Percentiles rank a stretch among this genome's conserved stretches.
These are phyloP conservation scores for Lochmaea crataegi DNA, from an alignment of 2,888 invertebrate species.

Conservation along the genomic window DNA sequence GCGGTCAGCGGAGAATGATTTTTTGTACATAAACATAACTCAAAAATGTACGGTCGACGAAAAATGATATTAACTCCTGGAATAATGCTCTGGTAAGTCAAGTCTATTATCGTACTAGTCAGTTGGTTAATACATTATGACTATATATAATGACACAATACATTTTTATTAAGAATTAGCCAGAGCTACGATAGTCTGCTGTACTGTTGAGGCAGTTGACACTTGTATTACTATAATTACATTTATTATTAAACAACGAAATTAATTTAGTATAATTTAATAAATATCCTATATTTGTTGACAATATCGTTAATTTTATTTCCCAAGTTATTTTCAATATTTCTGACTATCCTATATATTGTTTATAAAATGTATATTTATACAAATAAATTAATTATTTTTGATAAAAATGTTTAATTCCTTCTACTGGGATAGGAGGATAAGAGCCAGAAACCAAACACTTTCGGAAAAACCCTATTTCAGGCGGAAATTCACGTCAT, in stretches of 20 bases:
- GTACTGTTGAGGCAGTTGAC: neutral
- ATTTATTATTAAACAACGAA: neutral
- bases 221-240: neutral
- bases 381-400: neutral
- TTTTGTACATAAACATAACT: too few species aligned
- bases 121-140: neutral
- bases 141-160: neutral
- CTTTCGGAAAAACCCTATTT: too few species aligned
- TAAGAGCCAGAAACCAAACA: too few species aligned
- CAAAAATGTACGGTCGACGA: too few species aligned
- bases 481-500: too few species aligned
- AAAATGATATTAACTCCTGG: too few species aligned
- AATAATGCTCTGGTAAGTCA: too few species aligned
- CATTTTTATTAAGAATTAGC: neutral
- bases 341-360: neutral
- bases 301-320: slow-evolving; percentile 4
- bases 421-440: too few species aligned
- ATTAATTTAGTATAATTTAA: neutral
- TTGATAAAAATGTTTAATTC: slow-evolving; percentile 7
- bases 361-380: slow-evolving; percentile 8
- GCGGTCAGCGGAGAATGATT: too few species aligned
- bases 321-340: neutral
- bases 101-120: too few species aligned
- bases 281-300: neutral
- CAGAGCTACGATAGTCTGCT: too few species aligned